Evolutionary conservation across 2,113 vertebrate genomes (phyloP).

Genomic region (Zapornia atra): DNA sequence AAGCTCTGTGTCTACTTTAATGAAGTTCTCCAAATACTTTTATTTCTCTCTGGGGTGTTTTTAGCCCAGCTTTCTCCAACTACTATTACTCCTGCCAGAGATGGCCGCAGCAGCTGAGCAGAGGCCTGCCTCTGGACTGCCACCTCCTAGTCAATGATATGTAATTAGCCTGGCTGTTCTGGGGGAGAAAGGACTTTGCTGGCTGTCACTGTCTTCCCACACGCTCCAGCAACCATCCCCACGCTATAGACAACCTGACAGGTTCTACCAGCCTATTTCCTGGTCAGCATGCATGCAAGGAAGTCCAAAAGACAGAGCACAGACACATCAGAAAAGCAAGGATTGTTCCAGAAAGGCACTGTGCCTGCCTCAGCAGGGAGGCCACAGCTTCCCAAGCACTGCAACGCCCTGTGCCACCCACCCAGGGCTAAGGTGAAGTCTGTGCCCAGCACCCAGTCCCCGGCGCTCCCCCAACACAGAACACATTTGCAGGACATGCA

Average conservation of each 20-base stretch:
- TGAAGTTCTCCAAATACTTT: background rate
- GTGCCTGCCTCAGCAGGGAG: background rate
- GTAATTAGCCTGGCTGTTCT: background rate
- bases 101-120: background rate
- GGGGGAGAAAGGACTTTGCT: background rate
- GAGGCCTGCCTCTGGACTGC: background rate
- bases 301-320: background rate
- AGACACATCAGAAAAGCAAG: background rate
- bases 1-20: background rate
- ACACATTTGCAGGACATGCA: background rate
- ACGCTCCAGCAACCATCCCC: background rate
- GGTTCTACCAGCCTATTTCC: background rate
- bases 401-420: background rate
- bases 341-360: background rate
- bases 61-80: background rate
- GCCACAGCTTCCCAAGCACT: background rate
- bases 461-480: fast-evolving
- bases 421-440: background rate
- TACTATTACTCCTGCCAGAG: background rate
- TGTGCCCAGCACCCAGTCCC: background rate
- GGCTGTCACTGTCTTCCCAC: background rate
- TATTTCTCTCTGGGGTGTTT: background rate
- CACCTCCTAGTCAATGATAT: background rate
- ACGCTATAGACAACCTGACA: background rate
- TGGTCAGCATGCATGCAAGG: background rate